These are phyloP conservation scores for Apaloderma vittatum DNA, from an alignment of 2,113 vertebrate species.

Conservation along the genomic window DNA sequence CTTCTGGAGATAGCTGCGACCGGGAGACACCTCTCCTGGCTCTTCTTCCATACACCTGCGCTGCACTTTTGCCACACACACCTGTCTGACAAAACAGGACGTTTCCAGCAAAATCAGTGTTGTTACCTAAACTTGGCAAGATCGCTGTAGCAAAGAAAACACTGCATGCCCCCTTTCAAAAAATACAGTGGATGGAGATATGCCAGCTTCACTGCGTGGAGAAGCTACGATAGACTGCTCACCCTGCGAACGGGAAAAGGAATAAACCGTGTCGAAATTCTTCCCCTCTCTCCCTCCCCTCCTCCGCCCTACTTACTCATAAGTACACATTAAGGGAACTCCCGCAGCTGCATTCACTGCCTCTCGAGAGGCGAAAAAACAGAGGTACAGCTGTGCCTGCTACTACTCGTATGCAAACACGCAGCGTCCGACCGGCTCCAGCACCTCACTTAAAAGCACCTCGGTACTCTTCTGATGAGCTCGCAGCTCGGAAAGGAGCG, in stretches of 20 bases:
- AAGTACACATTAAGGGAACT: not conserved
- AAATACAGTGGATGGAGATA: not conserved
- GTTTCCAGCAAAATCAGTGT: not conserved
- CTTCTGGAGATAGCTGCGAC: fast-evolving
- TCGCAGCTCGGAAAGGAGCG: slow-evolving; percentile 23
- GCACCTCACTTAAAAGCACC: slow-evolving; percentile 39
- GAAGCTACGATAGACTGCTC: not conserved
- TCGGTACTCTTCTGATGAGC: slow-evolving; percentile 27
- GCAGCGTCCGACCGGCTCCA: not conserved
- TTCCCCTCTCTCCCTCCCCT: not conserved
- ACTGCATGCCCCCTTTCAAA: not conserved
- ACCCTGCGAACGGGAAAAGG: not conserved
- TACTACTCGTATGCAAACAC: slow-evolving; percentile 56
- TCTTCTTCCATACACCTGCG: not conserved
- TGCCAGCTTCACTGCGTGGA: not conserved
- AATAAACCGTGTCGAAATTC: not conserved
- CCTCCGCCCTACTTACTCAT: not conserved
- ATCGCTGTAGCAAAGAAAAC: not conserved
- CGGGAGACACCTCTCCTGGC: fast-evolving
- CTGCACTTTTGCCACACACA: not conserved
- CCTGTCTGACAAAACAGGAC: not conserved
- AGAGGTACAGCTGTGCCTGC: not conserved
- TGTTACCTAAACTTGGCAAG: not conserved
- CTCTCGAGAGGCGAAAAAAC: not conserved
- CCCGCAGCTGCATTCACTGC: slow-evolving; percentile 20